Base-by-base conservation (phyloP, 2,113 vertebrate species). In the Petrocephalus zakoni region DNA sequence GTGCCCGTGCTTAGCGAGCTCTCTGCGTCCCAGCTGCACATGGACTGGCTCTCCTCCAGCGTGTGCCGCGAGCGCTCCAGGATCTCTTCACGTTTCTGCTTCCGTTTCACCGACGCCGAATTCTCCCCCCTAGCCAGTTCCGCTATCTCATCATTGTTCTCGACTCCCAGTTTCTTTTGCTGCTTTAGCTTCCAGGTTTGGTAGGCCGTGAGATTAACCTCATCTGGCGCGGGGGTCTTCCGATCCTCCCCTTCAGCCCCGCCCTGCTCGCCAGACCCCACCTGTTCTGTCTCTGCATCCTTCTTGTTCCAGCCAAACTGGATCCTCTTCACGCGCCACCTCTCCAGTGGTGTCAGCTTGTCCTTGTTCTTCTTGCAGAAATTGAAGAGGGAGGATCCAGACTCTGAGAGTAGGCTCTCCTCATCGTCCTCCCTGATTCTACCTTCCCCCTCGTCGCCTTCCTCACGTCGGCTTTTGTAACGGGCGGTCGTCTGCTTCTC, bases 281-380 rank as follows among this genome's bases (percentile, higher is more conserved):
- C 58, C 56, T 90, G 93, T 82, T 92, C 94, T 0, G 91, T 88
- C 25, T 95, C 96, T 0, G 92, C 90, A 7, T 96, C 96, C 89
- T 96, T 98, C 92, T 97, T 98, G 92, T 99, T 98, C 95, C 97
- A 99, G 3, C 98, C 98, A 83, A 98, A 99, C 81, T 99, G 97
- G 92, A 99, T 97, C 88, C 98, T 96, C 91, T 99, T 99, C 88
- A 99, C 42, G 64, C 96, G 97, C 98, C 98, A 99, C 42, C 98
- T 95, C 90, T 99, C 97, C 89, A 99, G 90, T 34, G 98, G 94
- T 0, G 97, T 97, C 92, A 99, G 93, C 37, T 96, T 97, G 56
- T 98, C 96, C 93, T 97, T 98, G 92, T 99, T 98, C 89, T 96
- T 97, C 91, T 97, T 95, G 92, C 98, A 99, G 91, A 99, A 99